phyloP scores from a whole-genome alignment of 2,113 vertebrate species.

The Tympanuchus pallidicinctus region DNA sequence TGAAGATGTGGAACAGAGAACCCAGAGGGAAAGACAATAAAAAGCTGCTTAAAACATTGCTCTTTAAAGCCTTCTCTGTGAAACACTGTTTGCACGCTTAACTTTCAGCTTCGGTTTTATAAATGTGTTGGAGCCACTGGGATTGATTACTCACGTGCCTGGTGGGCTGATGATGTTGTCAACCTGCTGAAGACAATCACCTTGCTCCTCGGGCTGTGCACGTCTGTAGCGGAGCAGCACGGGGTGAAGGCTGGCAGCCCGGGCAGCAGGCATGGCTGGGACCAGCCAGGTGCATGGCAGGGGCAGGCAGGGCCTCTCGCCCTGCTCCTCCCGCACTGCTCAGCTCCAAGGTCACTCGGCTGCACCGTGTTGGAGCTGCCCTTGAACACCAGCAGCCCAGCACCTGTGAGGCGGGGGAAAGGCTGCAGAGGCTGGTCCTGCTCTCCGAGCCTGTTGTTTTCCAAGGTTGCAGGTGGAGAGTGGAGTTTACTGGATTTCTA shows the following conservation, averaged over 20 bases:
- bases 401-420: neutral
- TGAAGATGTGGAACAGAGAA: neutral
- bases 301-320: neutral
- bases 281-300: neutral
- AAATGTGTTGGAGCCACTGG: neutral
- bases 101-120: neutral
- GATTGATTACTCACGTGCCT: neutral
- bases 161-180: neutral
- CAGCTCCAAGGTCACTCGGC: neutral
- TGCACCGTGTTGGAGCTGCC: fast-evolving
- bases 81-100: neutral
- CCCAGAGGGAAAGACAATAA: neutral
- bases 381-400: neutral
- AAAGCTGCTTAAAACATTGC: neutral
- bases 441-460: neutral
- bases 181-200: neutral
- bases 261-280: neutral
- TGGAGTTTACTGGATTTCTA: neutral
- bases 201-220: neutral
- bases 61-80: neutral
- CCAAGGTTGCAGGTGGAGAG: neutral
- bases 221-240: fast-evolving
- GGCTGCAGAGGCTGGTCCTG: neutral
- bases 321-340: fast-evolving
- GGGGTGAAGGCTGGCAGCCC: neutral